Percentiles rank a stretch among this genome's conserved stretches.
These are phyloP conservation scores for Lycorma delicatula DNA, from an alignment of 1,140 invertebrate genomes.

Conservation along the genomic window DNA sequence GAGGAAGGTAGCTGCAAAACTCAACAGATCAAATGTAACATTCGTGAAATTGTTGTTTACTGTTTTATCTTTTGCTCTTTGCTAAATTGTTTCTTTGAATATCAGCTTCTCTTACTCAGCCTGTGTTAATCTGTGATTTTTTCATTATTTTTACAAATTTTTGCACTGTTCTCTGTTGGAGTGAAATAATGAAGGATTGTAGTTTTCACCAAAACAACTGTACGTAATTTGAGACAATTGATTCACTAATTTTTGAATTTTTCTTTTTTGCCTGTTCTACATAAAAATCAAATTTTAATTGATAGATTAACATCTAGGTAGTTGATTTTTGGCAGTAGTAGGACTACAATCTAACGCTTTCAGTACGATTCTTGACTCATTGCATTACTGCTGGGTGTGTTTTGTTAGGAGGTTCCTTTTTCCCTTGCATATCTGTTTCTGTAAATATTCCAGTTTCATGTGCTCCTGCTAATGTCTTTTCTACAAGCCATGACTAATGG, in stretches of 20 bases:
- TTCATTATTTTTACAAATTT: too few relatives aligned
- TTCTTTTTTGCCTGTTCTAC: too few relatives aligned
- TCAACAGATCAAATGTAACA: conserved; percentile 16
- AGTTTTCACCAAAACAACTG: too few relatives aligned
- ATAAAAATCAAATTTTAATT: too few relatives aligned
- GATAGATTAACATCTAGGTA: too few relatives aligned
- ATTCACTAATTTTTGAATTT: too few relatives aligned
- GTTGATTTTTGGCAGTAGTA: too few relatives aligned
- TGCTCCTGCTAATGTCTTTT: not conserved
- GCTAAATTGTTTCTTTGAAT: not conserved
- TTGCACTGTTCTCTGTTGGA: too few relatives aligned
- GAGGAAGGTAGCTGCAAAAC: conserved; percentile 27
- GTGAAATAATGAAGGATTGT: too few relatives aligned
- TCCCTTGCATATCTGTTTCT: not conserved
- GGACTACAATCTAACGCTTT: too few relatives aligned
- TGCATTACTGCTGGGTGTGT: not conserved
- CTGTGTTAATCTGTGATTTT: too few relatives aligned
- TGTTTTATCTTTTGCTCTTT: conserved; percentile 1
- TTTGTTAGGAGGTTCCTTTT: not conserved
- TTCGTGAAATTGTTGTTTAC: not conserved
- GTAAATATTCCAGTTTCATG: not conserved
- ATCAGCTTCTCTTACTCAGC: not conserved
- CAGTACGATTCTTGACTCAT: not conserved
- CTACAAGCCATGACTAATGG: not conserved
- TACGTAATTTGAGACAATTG: too few relatives aligned